Evolutionary conservation across 2,797 vertebrate species (phyloP).

Genomic region (Pangasius mekongensis): DNA sequence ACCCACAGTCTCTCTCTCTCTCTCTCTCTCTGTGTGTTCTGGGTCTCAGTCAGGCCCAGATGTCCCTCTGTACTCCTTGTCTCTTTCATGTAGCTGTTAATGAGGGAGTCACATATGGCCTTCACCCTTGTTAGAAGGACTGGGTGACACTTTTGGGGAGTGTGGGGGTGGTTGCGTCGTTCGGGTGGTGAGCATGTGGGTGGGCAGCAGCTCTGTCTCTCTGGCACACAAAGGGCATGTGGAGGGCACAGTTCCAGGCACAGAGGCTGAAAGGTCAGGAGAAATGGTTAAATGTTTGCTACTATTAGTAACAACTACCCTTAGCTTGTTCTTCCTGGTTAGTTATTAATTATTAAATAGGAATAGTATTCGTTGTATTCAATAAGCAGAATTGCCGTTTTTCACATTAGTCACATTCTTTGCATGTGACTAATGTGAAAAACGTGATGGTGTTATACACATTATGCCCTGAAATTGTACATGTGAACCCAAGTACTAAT

Average conservation of each 20-base stretch:
- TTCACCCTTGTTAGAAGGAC: constrained; percentile 64
- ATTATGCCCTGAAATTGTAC: not conserved
- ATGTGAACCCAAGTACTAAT: not conserved
- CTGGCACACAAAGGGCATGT: constrained; percentile 51
- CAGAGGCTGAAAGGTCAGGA: constrained; percentile 42
- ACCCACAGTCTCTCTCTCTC: constrained; percentile 21
- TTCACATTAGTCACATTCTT: no score
- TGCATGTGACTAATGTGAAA: not conserved
- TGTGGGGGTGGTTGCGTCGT: constrained; percentile 50
- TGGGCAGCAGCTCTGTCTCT: constrained; percentile 50
- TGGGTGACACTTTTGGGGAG: constrained; percentile 60
- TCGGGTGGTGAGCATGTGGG: constrained; percentile 47
- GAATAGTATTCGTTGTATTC: not conserved
- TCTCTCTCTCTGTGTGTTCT: constrained; percentile 30
- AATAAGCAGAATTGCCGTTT: not conserved
- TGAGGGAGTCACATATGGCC: constrained; percentile 65
- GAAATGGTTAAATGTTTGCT: constrained; percentile 22
- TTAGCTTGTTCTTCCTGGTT: not conserved
- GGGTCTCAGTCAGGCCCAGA: constrained; percentile 59
- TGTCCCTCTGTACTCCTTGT: constrained; percentile 61
- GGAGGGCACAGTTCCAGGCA: constrained; percentile 50
- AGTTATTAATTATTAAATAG: not conserved
- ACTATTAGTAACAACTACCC: not conserved
- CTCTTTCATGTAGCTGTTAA: constrained; percentile 63
- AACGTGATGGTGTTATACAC: not conserved